phyloP scores from a whole-genome alignment of 2,797 vertebrate species.

The Cynodonichthys magdalenae region DNA sequence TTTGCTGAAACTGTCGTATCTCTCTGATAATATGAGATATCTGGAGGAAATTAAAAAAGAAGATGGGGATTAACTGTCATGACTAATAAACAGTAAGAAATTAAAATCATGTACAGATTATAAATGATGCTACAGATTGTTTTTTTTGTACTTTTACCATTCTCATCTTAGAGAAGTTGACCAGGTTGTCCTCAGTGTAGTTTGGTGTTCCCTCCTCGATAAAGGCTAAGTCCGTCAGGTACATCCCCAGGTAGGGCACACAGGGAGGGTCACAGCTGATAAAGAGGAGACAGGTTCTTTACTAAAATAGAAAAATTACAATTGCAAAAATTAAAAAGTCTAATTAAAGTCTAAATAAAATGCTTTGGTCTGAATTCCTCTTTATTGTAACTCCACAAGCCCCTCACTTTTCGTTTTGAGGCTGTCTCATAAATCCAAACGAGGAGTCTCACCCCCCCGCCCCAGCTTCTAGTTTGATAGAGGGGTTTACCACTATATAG shows the following conservation, averaged over 20 bases:
- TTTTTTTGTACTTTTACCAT: constrained; percentile 82
- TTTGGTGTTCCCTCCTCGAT: constrained; percentile 97
- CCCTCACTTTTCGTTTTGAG: too few relatives aligned
- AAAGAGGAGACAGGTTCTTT: constrained; percentile 3
- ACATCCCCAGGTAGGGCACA: constrained; percentile 98
- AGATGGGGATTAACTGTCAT: not conserved
- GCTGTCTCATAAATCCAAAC: too few relatives aligned
- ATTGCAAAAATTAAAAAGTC: too few relatives aligned
- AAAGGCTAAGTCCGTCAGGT: constrained; percentile 96
- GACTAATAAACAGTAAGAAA: not conserved
- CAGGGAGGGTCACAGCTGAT: constrained; percentile 94
- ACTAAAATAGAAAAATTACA: too few relatives aligned
- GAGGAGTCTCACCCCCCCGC: too few relatives aligned
- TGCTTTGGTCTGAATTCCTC: too few relatives aligned
- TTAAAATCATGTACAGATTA: not conserved
- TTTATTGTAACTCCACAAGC: too few relatives aligned
- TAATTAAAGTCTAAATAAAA: too few relatives aligned
- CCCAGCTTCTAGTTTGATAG: too few relatives aligned
- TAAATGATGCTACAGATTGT: not conserved
- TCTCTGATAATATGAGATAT: constrained; percentile 98
- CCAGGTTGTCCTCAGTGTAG: constrained; percentile 94
- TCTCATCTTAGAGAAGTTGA: constrained; percentile 99
- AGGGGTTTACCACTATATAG: too few relatives aligned
- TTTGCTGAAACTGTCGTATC: constrained; percentile 98
- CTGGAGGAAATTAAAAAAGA: constrained; percentile 61